phyloP scores from a whole-genome alignment of 1,140 invertebrate genomes.

The Megathymus violae region DNA sequence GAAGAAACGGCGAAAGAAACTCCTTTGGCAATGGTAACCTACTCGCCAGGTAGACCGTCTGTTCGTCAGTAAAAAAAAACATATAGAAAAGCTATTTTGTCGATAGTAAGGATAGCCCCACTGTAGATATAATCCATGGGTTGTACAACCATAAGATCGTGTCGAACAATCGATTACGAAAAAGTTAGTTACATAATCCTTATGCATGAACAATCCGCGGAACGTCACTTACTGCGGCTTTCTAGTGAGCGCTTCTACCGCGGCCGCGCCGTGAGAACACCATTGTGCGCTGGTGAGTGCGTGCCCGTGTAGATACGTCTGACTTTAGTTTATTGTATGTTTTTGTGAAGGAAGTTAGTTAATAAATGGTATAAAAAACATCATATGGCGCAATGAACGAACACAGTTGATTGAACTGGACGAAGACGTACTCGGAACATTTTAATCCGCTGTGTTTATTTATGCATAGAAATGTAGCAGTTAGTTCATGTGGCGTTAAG shows the following conservation, averaged over 20 bases:
- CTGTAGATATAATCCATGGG: neutral
- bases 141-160: neutral
- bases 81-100: neutral
- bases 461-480: no score
- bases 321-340: neutral
- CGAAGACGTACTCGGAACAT: no score
- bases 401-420: no score
- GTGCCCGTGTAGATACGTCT: neutral
- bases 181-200: slow-evolving; percentile 3
- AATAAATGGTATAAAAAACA: neutral
- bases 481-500: no score
- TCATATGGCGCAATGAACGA: no score
- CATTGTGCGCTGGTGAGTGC: neutral
- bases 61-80: no score
- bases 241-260: neutral
- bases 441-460: no score
- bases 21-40: no score
- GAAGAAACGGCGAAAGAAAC: no score
- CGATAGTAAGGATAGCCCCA: neutral
- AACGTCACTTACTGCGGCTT: neutral
- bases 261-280: neutral
- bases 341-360: neutral
- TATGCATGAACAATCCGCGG: neutral
- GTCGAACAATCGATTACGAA: slow-evolving; percentile 5
- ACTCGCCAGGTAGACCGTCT: no score